Evolutionary conservation across 35 echinoderm and acorn worm species (phyloP), one percentile per base, ranked within the genome.

Genomic region (Ophiothrix spiculata): DNA sequence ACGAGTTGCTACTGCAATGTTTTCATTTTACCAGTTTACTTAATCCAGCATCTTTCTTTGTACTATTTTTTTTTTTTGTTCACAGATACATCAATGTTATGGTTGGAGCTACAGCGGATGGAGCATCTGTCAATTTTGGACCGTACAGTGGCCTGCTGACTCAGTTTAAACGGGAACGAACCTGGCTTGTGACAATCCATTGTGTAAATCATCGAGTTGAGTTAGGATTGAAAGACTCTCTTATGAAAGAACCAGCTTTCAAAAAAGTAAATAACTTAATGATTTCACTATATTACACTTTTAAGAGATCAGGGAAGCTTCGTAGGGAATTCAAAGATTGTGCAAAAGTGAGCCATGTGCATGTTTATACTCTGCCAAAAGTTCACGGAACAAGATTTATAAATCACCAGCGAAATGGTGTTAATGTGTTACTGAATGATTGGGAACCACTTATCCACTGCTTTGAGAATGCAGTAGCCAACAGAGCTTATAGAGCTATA

Each of bases 291-390:
- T 92, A 87, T 40, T 92, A 92, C 42, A 56, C 83, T 6, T 87
- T 92, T 84, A 92, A 92, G 54, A 56, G 79, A 35, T 92, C 90
- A 42, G 90, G 90, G 38, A 92, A 92, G 81, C 86, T 92, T 63
- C 63, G 86, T 56, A 92, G 90, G 63, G 84, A 92, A 81, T 92
- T 92, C 74, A 39, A 79, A 83, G 78, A 39, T 80, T 87, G 84
- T 56, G 84, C 79, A 1, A 78, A 87, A 32, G 90, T 60, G 37
- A 64, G 84, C 21, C 0, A 40, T 19, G 36, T 80, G 60, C 77
- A 87, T 33, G 83, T 85, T 36, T 91, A 86, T 83, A 54, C 56
- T 76, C 76, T 77, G 63, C 64, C 34, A 81, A 83, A 77, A 78
- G 87, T 87, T 31, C 79, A 40, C 42, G 85, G 90, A 77, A 92